Conservation (phyloP, 2,113 vertebrate genomes). For the Sander lucioperca region DNA sequence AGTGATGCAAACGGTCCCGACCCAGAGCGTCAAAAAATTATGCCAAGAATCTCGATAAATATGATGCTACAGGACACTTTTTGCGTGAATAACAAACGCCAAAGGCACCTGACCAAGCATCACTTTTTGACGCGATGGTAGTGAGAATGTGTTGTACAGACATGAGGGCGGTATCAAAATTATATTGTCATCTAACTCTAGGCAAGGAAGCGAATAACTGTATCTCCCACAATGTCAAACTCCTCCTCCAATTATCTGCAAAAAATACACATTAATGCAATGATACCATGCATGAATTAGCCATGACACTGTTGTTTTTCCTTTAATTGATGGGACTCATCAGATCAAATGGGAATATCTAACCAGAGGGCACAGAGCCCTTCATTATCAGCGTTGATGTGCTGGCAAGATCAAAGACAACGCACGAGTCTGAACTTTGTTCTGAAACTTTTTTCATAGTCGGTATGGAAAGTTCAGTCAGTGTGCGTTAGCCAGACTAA, state of each 20-base stretch:
- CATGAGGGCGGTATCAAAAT: neutral
- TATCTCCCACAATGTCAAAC: neutral
- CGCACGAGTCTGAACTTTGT: constrained; percentile 48
- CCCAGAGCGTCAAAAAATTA: no score
- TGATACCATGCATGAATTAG: neutral
- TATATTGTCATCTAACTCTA: neutral
- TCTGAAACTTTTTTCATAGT: constrained; percentile 35
- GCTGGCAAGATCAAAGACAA: constrained; percentile 66
- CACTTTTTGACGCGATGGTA: no score
- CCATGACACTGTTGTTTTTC: constrained; percentile 5
- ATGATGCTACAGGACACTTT: no score
- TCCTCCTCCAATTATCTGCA: neutral
- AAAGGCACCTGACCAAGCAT: no score
- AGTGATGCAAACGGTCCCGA: no score
- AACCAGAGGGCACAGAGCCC: constrained; percentile 21
- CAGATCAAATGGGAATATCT: constrained; percentile 53
- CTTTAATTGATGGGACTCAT: constrained; percentile 39
- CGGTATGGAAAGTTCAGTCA: constrained; percentile 40
- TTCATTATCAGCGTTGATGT: constrained; percentile 52
- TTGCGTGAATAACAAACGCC: no score
- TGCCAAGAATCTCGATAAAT: no score
- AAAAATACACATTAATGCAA: neutral
- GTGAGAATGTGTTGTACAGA: neutral
- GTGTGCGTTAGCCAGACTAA: constrained; percentile 33
- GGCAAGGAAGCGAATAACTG: neutral